Evolutionary conservation across 2,888 invertebrate species (phyloP).

Genomic region (Diarsia dahlii): DNA sequence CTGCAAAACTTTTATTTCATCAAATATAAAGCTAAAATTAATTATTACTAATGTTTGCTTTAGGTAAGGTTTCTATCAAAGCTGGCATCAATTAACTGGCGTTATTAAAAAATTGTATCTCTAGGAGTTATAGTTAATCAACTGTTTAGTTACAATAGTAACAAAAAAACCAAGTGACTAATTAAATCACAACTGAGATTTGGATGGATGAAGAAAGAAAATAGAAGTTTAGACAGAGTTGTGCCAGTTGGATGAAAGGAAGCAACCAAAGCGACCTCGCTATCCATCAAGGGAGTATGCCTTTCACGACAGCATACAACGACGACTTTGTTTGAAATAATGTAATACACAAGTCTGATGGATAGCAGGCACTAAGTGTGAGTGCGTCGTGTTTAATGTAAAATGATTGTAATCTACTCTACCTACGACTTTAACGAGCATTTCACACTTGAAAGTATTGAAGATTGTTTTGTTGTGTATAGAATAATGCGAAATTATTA

Average conservation of each 20-base stretch:
- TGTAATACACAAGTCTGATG: constrained; percentile 68
- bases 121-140: constrained; percentile 84
- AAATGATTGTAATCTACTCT: constrained; percentile 58
- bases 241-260: constrained; percentile 82
- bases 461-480: constrained; percentile 75
- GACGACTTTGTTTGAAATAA: constrained; percentile 34
- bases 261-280: constrained; percentile 77
- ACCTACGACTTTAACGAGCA: constrained; percentile 45
- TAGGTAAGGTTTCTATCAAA: constrained; percentile 29
- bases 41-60: constrained; percentile 27
- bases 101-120: constrained; percentile 68
- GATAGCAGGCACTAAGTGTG: constrained; percentile 75
- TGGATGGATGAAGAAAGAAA: constrained; percentile 81
- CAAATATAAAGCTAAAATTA: constrained; percentile 23
- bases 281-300: constrained; percentile 72
- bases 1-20: constrained; percentile 18
- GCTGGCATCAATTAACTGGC: constrained; percentile 48
- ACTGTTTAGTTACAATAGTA: constrained; percentile 89
- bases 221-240: constrained; percentile 82
- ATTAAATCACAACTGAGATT: constrained; percentile 81
- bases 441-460: constrained; percentile 58
- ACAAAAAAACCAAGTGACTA: constrained; percentile 79
- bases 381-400: constrained; percentile 77
- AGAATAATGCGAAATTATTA: constrained; percentile 88
- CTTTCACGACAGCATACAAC: constrained; percentile 27